These are phyloP conservation scores for Megaustenia siamemsis DNA, from an alignment of 2,888 invertebrate genomes.

Conservation along the genomic window DNA sequence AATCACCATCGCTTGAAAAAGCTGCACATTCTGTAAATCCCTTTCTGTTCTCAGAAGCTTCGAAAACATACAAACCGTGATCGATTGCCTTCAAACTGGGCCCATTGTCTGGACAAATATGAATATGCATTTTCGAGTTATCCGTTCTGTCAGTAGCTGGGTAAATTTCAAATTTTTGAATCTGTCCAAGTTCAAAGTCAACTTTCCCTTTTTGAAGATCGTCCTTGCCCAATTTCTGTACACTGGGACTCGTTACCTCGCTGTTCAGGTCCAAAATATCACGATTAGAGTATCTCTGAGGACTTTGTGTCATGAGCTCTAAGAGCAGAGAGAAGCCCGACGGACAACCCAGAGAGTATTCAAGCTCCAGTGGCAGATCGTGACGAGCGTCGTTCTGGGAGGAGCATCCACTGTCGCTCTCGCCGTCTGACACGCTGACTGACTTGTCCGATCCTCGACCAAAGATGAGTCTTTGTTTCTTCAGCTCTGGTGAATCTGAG, in stretches of 20 bases:
- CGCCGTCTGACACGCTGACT: constrained; percentile 54
- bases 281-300: constrained; percentile 47
- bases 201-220: neutral
- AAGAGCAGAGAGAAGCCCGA: constrained; percentile 54
- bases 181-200: neutral
- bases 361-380: constrained; percentile 55
- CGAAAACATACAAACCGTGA: neutral
- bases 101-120: constrained; percentile 3
- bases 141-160: neutral
- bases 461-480: constrained; percentile 2
- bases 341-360: constrained; percentile 57
- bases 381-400: constrained; percentile 53
- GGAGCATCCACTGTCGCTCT: constrained; percentile 59
- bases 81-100: neutral
- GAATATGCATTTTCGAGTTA: constrained; percentile 1
- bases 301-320: constrained; percentile 57
- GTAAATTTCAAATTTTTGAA: neutral
- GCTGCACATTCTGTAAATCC: neutral
- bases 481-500: constrained; percentile 39
- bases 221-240: neutral
- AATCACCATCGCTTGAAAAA: neutral
- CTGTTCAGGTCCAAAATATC: constrained; percentile 52
- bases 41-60: neutral
- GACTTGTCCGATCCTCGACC: constrained; percentile 25
- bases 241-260: constrained; percentile 9